phyloP scores from a whole-genome alignment of 2,888 invertebrate genomes.

The Leptopilina syphax region DNA sequence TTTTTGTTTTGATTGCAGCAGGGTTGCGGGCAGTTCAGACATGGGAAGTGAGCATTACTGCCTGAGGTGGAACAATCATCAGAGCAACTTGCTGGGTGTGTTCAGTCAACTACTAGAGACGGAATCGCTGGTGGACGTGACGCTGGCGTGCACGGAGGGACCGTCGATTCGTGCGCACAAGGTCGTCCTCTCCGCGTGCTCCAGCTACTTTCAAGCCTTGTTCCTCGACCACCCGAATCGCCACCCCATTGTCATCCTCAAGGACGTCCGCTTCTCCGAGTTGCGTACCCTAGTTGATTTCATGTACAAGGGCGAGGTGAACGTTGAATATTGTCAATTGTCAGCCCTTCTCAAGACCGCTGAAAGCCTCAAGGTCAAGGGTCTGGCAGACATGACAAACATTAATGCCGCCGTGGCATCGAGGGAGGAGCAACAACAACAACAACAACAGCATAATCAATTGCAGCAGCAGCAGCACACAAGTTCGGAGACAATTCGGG shows the following conservation, averaged over 20 bases:
- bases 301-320: slow-evolving; percentile 97
- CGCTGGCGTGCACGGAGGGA: slow-evolving; percentile 97
- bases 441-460: no score
- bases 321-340: slow-evolving; percentile 95
- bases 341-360: slow-evolving; percentile 94
- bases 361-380: slow-evolving; percentile 95
- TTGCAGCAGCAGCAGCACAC: slow-evolving; percentile 37
- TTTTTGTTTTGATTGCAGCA: slow-evolving; percentile 63
- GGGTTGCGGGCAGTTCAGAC: slow-evolving; percentile 92
- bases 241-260: slow-evolving; percentile 95
- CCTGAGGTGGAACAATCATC: slow-evolving; percentile 99
- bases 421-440: slow-evolving; percentile 65
- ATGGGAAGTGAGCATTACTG: slow-evolving; percentile 99
- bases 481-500: slow-evolving; percentile 66
- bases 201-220: slow-evolving; percentile 95
- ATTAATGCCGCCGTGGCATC: slow-evolving; percentile 82
- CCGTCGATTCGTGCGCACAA: slow-evolving; percentile 96
- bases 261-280: slow-evolving; percentile 95
- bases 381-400: slow-evolving; percentile 95
- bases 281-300: slow-evolving; percentile 95
- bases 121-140: slow-evolving; percentile 97
- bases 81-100: slow-evolving; percentile 97
- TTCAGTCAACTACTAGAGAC: slow-evolving; percentile 97
- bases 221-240: slow-evolving; percentile 95
- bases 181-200: slow-evolving; percentile 96